phyloP scores from a whole-genome alignment of 2,797 vertebrate genomes.

The Sebastes melanostomus region DNA sequence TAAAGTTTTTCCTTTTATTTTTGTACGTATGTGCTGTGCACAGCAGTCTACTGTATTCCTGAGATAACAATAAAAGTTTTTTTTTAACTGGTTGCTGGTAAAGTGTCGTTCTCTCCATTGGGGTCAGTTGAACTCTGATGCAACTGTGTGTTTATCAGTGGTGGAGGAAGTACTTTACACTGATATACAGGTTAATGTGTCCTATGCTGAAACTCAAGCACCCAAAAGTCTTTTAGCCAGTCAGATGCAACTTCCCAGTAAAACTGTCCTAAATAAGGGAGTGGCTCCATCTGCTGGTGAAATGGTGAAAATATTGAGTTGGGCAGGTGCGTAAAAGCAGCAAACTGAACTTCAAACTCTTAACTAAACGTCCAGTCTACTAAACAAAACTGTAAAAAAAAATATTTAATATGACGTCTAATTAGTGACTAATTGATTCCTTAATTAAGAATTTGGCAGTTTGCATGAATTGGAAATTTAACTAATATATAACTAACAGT shows the following conservation, averaged over 20 bases:
- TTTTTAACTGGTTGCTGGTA: constrained; percentile 72
- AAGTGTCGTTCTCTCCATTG: constrained; percentile 28
- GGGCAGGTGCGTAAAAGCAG: constrained; percentile 55
- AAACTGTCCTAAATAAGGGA: background rate
- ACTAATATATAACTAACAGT: background rate
- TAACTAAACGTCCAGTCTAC: background rate
- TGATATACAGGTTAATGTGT: background rate
- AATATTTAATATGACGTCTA: background rate
- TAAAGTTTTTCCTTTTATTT: constrained; percentile 74
- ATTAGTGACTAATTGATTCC: background rate
- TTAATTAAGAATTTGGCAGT: background rate
- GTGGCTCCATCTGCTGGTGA: constrained; percentile 74
- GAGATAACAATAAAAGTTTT: constrained; percentile 86
- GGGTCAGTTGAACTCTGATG: background rate
- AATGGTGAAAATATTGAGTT: background rate
- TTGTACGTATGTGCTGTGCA: constrained; percentile 97
- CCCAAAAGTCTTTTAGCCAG: background rate
- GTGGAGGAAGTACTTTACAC: background rate
- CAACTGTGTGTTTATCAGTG: background rate
- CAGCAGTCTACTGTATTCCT: constrained; percentile 91
- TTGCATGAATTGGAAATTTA: background rate
- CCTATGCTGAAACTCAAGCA: background rate
- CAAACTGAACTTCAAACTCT: background rate
- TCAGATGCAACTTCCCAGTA: background rate
- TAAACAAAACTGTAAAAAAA: background rate